These are phyloP conservation scores for Smittia aterrima DNA, from an alignment of 2,888 invertebrate genomes.

Conservation along the genomic window DNA sequence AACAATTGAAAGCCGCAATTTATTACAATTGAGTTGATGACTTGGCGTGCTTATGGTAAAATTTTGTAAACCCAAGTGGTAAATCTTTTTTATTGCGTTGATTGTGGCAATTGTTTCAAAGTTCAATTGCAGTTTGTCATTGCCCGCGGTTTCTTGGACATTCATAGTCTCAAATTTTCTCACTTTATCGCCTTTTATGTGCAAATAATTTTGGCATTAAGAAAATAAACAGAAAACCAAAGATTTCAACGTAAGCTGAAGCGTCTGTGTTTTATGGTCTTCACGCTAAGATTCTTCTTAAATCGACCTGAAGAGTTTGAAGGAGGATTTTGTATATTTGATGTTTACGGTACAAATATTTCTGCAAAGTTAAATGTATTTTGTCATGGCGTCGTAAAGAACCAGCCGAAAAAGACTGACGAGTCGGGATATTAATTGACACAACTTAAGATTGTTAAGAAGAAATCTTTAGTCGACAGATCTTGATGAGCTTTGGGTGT, in stretches of 20 bases:
- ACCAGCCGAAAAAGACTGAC: too few species aligned
- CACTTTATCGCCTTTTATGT: neutral
- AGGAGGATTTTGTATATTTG: too few species aligned
- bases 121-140: neutral
- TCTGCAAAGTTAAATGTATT: too few species aligned
- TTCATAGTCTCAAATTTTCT: neutral
- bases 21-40: neutral
- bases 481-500: too few species aligned
- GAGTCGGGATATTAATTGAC: too few species aligned
- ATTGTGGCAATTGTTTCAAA: neutral
- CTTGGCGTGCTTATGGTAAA: neutral
- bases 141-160: neutral
- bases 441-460: too few species aligned
- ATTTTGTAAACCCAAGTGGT: too few species aligned
- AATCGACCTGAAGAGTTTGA: neutral
- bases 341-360: too few species aligned
- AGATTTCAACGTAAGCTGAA: constrained; percentile 1
- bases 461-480: too few species aligned
- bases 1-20: constrained; percentile 11
- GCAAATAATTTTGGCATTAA: neutral
- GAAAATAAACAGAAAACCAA: neutral
- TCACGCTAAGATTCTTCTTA: neutral
- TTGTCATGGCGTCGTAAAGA: too few species aligned
- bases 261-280: neutral
- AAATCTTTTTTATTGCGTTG: too few species aligned